Conservation (phyloP, 2,113 vertebrate species). For the Alouatta palliata region DNA sequence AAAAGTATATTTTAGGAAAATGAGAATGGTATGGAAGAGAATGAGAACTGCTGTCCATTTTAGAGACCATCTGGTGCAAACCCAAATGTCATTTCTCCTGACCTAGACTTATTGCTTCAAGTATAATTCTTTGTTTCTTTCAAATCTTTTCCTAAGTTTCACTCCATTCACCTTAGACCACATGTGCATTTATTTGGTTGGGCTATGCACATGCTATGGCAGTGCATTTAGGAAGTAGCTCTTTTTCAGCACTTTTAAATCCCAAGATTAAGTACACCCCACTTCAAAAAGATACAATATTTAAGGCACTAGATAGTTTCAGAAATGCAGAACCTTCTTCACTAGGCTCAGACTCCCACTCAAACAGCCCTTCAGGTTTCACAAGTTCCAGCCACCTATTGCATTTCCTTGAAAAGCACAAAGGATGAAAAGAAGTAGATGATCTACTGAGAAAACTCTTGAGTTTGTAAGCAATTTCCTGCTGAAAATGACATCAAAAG, state of each 20-base stretch:
- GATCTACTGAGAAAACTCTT: constrained; percentile 19
- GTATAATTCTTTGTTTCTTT: not conserved
- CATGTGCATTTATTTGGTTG: not conserved
- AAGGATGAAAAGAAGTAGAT: constrained; percentile 16
- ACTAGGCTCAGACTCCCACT: constrained; percentile 9
- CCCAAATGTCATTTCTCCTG: not conserved
- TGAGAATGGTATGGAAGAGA: not conserved
- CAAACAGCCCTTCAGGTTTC: constrained; percentile 32
- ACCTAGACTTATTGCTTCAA: not conserved
- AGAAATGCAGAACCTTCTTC: constrained; percentile 19
- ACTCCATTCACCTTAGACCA: not conserved
- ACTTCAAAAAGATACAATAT: constrained; percentile 14
- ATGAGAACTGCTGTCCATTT: not conserved
- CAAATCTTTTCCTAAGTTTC: not conserved
- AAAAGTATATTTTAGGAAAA: constrained; percentile 22
- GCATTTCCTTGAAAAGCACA: constrained; percentile 34
- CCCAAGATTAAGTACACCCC: not conserved
- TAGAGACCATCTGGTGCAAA: not conserved
- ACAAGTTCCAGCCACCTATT: not conserved
- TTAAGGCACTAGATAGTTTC: not conserved
- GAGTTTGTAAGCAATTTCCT: constrained; percentile 57
- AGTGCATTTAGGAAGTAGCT: not conserved
- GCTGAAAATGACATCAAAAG: constrained; percentile 64
- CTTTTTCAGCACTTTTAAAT: constrained; percentile 12
- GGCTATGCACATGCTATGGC: no score